Evolutionary conservation across 2,113 vertebrate species (phyloP).

Genomic region (Oceanites oceanicus): DNA sequence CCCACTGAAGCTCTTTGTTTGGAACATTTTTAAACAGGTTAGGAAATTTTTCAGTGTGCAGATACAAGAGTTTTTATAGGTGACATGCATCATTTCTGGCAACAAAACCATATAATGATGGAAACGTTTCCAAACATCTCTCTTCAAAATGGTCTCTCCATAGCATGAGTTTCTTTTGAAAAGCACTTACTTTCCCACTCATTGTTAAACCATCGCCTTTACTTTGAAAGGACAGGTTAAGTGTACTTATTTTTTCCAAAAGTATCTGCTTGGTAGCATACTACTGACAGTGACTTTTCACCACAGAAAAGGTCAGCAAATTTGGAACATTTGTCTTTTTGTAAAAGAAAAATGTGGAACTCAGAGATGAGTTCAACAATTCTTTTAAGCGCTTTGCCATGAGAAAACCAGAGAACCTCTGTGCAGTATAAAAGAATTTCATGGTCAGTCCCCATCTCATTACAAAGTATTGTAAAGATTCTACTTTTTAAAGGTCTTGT

Average conservation of each 20-base stretch:
- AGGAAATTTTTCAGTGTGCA: background rate
- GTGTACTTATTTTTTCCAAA: background rate
- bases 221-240: background rate
- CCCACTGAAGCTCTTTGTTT: background rate
- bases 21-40: background rate
- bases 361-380: background rate
- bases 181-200: background rate
- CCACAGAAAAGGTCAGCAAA: background rate
- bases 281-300: background rate
- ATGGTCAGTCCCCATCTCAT: background rate
- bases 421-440: background rate
- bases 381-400: background rate
- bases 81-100: background rate
- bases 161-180: background rate
- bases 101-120: background rate
- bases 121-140: background rate
- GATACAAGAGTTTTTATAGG: background rate
- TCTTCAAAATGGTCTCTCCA: background rate
- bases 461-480: background rate
- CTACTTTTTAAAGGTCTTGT: background rate
- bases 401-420: fast-evolving
- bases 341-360: background rate
- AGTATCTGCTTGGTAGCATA: background rate
- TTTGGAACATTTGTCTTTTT: background rate
- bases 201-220: background rate